These are phyloP conservation scores for Hirtodrosophila cameraria DNA, from an alignment of 2,888 invertebrate genomes.

Conservation along the genomic window DNA sequence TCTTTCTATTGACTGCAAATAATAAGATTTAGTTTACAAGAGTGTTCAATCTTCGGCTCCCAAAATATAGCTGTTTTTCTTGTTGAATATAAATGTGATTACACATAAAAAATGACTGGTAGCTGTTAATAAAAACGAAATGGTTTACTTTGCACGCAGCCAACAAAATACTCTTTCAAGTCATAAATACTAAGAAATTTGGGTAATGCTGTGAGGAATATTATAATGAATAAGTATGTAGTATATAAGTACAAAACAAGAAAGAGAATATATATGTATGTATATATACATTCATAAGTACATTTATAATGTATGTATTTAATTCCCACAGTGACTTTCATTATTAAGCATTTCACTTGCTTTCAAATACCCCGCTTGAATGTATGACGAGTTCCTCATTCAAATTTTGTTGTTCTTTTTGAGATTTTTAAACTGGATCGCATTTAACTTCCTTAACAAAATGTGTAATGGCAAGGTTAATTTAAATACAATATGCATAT, in stretches of 20 bases:
- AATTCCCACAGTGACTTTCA: too few relatives aligned
- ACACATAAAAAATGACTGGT: conserved; percentile 12
- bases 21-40: conserved; percentile 1
- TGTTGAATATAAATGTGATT: conserved; percentile 18
- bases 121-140: conserved; percentile 1
- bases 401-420: conserved; percentile 28
- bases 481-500: conserved; percentile 5
- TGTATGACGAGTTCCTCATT: conserved; percentile 16
- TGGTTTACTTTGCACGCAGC: not conserved
- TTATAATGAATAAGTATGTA: too few relatives aligned
- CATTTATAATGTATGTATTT: too few relatives aligned
- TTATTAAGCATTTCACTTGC: too few relatives aligned
- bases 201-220: too few relatives aligned
- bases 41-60: not conserved
- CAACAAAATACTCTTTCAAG: too few relatives aligned
- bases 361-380: not conserved
- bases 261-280: too few relatives aligned
- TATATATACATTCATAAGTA: too few relatives aligned
- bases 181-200: not conserved
- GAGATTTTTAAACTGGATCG: conserved; percentile 13
- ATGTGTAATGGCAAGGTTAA: conserved; percentile 6
- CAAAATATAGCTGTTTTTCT: not conserved
- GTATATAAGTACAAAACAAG: too few relatives aligned
- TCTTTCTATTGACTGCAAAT: too few relatives aligned
- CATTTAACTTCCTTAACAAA: conserved; percentile 40